Base-by-base conservation (phyloP, 2,797 vertebrate species). In the Epinephelus awoara region DNA sequence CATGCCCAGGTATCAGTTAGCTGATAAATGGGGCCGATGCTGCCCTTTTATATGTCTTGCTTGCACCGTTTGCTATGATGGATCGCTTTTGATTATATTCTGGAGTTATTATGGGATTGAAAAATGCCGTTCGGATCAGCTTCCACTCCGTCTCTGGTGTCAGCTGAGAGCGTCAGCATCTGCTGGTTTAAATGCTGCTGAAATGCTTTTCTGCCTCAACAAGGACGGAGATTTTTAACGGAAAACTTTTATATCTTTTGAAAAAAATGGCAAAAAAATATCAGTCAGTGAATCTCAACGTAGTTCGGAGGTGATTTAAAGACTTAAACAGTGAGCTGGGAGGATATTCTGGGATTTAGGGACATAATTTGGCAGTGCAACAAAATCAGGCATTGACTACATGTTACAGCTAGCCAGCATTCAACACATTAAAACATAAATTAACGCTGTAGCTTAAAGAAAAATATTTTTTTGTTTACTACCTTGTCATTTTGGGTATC, bases 21-120 rank as follows among this genome's bases (percentile, higher is more conserved):
- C 71, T 75, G 82, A 85, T 74, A 75, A 80, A 77, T 15, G 55
- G 46, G 27, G 29, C 55, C 6, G 55, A 23, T 1, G 44, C 27
- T 4, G 34, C 44, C 11, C 34, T 50, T 42, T 65, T 61, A 3
- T 52, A 13, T 0, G 12, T 19, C 21, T 2, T 21, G 42, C 49
- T 59, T 34, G 67, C 54, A 17, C 81, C 23, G 19, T 21, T 18
- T 27, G 42, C 55, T 6, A 0, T 14, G 49, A 74, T 56, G 52
- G 62, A 72, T 77, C 59, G 44, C 44, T 49, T 74, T 27, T 52
- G 50, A 79, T 77, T 64, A 38, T 38, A 47, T 59, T 72, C 59
- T 2, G 9, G 12, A n/a, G 15, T 18, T 66, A 54, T 74, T 62
- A 58, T 13, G 6, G 38, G 49, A 42, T 11, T 52, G 34, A 68